phyloP scores from a whole-genome alignment of 2,888 invertebrate genomes.

The Lithosia quadra region DNA sequence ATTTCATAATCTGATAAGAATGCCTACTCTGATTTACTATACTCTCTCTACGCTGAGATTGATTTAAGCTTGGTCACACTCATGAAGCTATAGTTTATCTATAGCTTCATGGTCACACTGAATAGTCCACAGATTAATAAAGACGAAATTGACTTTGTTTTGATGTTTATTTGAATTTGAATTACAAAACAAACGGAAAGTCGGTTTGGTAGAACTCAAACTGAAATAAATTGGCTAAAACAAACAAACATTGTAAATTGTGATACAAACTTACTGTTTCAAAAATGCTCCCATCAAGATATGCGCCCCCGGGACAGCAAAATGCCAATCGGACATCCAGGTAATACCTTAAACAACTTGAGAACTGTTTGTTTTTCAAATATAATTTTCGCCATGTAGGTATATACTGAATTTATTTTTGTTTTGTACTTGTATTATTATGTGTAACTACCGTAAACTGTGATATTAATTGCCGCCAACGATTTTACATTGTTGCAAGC shows the following conservation, averaged over 20 bases:
- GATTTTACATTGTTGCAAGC: neutral
- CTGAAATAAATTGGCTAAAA: neutral
- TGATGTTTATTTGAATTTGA: constrained; percentile 40
- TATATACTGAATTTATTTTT: neutral
- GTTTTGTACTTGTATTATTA: neutral
- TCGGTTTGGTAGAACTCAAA: too few relatives aligned
- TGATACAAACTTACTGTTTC: neutral
- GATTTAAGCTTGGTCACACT: neutral
- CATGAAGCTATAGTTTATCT: too few relatives aligned
- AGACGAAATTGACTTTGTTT: neutral
- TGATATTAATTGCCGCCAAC: neutral
- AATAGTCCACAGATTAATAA: neutral
- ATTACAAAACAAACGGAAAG: constrained; percentile 25
- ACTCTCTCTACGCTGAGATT: neutral
- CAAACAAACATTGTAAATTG: neutral
- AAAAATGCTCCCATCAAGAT: constrained; percentile 66
- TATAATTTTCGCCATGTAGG: too few relatives aligned
- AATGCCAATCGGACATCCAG: constrained; percentile 72
- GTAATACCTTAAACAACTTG: constrained; percentile 46
- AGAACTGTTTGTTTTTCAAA: neutral
- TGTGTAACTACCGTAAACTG: neutral
- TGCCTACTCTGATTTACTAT: too few relatives aligned
- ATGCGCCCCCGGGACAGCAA: constrained; percentile 57
- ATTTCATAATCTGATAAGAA: too few relatives aligned
- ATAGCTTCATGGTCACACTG: too few relatives aligned